phyloP scores from a whole-genome alignment of 2,113 vertebrate genomes.

The Nettapus auritus region DNA sequence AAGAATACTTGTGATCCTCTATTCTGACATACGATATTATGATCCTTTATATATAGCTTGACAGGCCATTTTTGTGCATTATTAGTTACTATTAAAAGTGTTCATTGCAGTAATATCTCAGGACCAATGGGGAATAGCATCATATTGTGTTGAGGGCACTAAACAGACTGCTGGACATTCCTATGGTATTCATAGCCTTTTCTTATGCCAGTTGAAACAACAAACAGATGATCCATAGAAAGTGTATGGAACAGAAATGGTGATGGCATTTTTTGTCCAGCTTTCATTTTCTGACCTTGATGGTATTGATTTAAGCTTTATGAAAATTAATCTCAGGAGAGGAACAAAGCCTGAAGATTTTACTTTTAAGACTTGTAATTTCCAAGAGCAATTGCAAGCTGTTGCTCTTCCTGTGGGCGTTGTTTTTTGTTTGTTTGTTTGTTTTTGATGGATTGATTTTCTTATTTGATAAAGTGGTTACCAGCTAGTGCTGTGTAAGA shows the following conservation, averaged over 20 bases:
- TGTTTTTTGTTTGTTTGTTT: too few relatives aligned
- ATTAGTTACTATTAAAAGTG: not conserved
- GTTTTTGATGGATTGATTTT: not conserved
- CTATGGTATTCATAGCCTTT: not conserved
- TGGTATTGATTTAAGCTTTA: conserved; percentile 36
- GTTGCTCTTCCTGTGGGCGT: not conserved
- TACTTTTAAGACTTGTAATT: conserved; percentile 12
- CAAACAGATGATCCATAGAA: not conserved
- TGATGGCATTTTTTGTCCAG: not conserved
- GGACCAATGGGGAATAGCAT: not conserved
- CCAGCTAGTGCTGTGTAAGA: not conserved
- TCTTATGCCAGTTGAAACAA: not conserved
- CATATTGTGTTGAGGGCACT: rapidly evolving
- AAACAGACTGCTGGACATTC: not conserved
- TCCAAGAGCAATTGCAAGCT: conserved; percentile 11
- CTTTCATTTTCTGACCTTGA: not conserved
- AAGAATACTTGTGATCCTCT: not conserved
- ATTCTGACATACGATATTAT: not conserved
- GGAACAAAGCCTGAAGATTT: not conserved
- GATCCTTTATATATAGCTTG: not conserved
- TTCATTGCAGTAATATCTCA: not conserved
- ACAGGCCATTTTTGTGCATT: not conserved
- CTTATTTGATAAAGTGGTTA: not conserved
- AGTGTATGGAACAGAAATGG: not conserved
- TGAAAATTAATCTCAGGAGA: conserved; percentile 48